Percentiles rank a stretch among this genome's conserved stretches.
These are phyloP conservation scores for Romanogobio albipinnatus DNA, from an alignment of 2,113 vertebrate genomes.

Conservation along the genomic window DNA sequence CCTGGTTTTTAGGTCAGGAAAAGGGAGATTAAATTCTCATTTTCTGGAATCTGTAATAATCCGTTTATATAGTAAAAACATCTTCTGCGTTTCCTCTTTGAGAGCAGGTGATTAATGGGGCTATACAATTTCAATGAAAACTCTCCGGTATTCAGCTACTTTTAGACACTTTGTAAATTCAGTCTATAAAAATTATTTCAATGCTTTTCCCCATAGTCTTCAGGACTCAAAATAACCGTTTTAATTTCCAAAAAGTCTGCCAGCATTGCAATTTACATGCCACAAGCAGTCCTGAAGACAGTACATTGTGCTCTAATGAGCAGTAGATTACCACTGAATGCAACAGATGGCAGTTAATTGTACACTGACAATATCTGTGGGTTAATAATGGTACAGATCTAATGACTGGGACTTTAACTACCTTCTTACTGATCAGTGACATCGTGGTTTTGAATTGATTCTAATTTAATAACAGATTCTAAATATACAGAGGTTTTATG, in stretches of 20 bases:
- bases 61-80: not conserved
- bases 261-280: slow-evolving; percentile 4
- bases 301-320: not conserved
- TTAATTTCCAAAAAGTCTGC: not conserved
- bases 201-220: not conserved
- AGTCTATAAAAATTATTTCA: not conserved
- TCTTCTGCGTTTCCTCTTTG: slow-evolving; percentile 6
- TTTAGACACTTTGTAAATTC: not conserved
- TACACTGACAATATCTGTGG: not conserved
- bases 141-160: not conserved
- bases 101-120: slow-evolving; percentile 10
- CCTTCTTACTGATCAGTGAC: not conserved
- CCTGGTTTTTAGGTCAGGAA: not conserved
- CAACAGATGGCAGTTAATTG: slow-evolving; percentile 5
- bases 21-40: slow-evolving; percentile 20
- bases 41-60: slow-evolving; percentile 9
- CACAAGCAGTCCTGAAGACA: not conserved
- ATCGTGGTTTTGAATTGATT: not conserved
- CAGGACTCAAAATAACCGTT: not conserved
- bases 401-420: not conserved
- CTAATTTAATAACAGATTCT: not conserved
- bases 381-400: slow-evolving; percentile 9
- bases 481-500: not conserved
- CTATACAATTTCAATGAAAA: slow-evolving; percentile 5
- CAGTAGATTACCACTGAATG: slow-evolving; percentile 13